Evolutionary conservation across 2,113 vertebrate genomes (phyloP).

Genomic region (Odobenus rosmarus): DNA sequence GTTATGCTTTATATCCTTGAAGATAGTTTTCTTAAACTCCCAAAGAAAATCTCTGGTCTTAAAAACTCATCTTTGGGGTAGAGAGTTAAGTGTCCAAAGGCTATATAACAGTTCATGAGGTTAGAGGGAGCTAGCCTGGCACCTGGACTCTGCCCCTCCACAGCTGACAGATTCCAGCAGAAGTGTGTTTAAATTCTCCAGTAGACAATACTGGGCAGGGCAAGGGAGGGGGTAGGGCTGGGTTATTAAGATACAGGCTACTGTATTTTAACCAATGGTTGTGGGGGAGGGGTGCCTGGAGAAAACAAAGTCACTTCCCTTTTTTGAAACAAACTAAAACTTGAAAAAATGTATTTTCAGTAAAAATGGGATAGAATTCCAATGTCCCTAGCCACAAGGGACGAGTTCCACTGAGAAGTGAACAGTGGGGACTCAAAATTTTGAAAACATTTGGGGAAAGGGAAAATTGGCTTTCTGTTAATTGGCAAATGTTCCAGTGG

Average conservation of each 20-base stretch:
- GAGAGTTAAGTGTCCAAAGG: constrained; percentile 68
- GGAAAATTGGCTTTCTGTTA: constrained; percentile 85
- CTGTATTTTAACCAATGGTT: constrained; percentile 88
- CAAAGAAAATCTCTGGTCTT: constrained; percentile 55
- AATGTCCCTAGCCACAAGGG: constrained; percentile 81
- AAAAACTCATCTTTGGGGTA: constrained; percentile 75
- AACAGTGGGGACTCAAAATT: constrained; percentile 78
- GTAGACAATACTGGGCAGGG: constrained; percentile 71
- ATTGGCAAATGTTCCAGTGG: constrained; percentile 86
- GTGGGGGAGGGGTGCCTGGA: constrained; percentile 82
- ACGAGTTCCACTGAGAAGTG: constrained; percentile 80
- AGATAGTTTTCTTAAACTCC: constrained; percentile 45
- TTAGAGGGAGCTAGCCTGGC: constrained; percentile 64
- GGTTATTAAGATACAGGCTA: constrained; percentile 83
- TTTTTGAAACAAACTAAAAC: constrained; percentile 85
- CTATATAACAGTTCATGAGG: constrained; percentile 60
- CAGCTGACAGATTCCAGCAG: constrained; percentile 68
- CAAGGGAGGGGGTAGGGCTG: constrained; percentile 74
- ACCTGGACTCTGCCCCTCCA: constrained; percentile 66
- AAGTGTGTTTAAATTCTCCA: constrained; percentile 85
- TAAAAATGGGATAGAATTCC: constrained; percentile 73
- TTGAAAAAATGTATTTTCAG: constrained; percentile 48
- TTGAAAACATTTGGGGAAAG: constrained; percentile 80
- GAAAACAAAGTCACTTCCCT: constrained; percentile 85
- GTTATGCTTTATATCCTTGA: constrained; percentile 53